Evolutionary conservation across 2,797 vertebrate genomes (phyloP).

Genomic region (Xenops minutus): DNA sequence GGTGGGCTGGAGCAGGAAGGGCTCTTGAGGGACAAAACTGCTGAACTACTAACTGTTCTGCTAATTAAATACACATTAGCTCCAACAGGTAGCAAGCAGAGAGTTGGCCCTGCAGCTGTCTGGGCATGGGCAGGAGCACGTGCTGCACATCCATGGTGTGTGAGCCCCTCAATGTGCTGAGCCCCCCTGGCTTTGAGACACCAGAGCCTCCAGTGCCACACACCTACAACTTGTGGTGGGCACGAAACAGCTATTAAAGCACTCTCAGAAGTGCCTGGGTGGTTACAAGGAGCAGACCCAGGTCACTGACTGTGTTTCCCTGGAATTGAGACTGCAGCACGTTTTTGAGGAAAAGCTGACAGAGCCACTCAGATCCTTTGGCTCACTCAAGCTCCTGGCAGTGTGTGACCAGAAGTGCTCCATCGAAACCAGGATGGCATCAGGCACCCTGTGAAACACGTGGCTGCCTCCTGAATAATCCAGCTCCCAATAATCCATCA

Average conservation of each 20-base stretch:
- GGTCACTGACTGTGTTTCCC: accelerated
- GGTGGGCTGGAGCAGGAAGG: not conserved
- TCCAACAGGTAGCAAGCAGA: not conserved
- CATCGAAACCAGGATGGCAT: not conserved
- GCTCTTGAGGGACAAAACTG: not conserved
- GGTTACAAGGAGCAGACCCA: not conserved
- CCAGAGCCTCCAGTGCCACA: not conserved
- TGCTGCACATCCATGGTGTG: accelerated
- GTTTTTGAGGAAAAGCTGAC: not conserved
- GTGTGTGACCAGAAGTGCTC: accelerated
- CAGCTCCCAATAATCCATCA: not conserved
- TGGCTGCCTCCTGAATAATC: not conserved
- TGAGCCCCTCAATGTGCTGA: accelerated
- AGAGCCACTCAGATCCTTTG: not conserved
- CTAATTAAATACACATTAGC: not conserved
- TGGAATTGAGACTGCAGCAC: not conserved
- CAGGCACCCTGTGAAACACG: not conserved
- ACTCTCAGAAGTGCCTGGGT: not conserved
- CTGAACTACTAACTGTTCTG: too few relatives aligned
- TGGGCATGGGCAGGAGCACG: accelerated
- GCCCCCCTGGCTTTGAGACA: not conserved
- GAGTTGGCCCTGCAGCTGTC: accelerated
- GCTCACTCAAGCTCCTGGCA: not conserved
- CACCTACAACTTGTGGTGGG: accelerated
- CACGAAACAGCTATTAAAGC: accelerated